Evolutionary conservation across 1,140 invertebrate genomes (phyloP).

Genomic region (Pseudomyrmex sp.): DNA sequence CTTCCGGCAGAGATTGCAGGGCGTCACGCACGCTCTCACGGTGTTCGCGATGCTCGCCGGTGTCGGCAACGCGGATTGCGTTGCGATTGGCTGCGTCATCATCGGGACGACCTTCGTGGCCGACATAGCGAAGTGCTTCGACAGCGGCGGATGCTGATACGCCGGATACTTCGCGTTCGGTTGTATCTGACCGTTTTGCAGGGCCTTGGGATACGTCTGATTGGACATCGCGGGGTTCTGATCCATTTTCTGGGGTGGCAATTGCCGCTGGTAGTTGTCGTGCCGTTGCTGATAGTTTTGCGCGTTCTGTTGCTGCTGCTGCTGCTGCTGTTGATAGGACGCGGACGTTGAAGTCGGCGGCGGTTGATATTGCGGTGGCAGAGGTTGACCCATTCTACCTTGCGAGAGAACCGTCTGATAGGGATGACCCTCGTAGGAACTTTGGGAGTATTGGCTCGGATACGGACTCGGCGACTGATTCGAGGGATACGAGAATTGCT

Average conservation of each 20-base stretch:
- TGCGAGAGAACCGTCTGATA: constrained; percentile 77
- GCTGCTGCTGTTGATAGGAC: constrained; percentile 71
- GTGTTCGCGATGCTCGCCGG: constrained; percentile 82
- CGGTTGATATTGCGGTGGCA: constrained; percentile 80
- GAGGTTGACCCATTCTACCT: constrained; percentile 79
- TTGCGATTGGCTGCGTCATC: constrained; percentile 29
- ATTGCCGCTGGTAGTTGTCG: constrained; percentile 80
- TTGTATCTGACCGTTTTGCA: constrained; percentile 81
- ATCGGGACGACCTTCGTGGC: constrained; percentile 87
- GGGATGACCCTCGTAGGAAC: constrained; percentile 77
- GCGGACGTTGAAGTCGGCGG: constrained; percentile 75
- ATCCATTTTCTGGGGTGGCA: constrained; percentile 74
- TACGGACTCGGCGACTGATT: constrained; percentile 80
- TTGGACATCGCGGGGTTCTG: constrained; percentile 75
- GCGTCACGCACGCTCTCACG: constrained; percentile 84
- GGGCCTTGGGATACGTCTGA: constrained; percentile 82
- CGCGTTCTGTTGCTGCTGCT: constrained; percentile 74
- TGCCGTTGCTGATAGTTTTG: constrained; percentile 84
- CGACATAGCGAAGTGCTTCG: constrained; percentile 87
- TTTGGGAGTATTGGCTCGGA: constrained; percentile 78
- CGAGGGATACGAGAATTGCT: constrained; percentile 72
- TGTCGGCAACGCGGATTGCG: constrained; percentile 75
- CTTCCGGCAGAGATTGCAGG: constrained; percentile 94
- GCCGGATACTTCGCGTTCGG: constrained; percentile 85
- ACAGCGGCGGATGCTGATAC: constrained; percentile 86